Evolutionary conservation across 2,888 invertebrate species (phyloP).

Genomic region (Drosophila helvetica): DNA sequence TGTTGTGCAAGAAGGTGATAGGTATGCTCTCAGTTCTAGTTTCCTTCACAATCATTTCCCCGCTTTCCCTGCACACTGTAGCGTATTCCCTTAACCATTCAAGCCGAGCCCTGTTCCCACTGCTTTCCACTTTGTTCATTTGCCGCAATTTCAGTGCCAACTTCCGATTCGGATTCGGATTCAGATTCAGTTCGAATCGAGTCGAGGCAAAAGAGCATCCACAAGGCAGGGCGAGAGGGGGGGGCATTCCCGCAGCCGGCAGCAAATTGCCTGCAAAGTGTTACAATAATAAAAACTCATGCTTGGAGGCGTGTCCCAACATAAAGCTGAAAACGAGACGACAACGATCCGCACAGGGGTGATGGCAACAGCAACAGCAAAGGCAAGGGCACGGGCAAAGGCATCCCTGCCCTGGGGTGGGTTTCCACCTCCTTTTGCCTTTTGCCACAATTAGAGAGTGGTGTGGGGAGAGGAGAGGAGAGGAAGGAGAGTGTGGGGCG

Average conservation of each 20-base stretch:
- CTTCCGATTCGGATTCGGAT: conserved; percentile 20
- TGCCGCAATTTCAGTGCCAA: conserved; percentile 55
- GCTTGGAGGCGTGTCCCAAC: conserved; percentile 81
- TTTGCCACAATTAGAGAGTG: conserved; percentile 52
- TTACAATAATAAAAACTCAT: conserved; percentile 78
- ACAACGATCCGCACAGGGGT: conserved; percentile 35
- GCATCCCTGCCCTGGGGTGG: conserved; percentile 20
- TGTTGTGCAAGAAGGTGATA: background rate
- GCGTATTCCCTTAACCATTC: background rate
- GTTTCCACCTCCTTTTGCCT: conserved; percentile 1
- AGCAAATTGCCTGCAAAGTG: conserved; percentile 76
- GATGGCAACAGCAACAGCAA: conserved; percentile 6
- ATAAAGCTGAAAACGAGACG: conserved; percentile 75
- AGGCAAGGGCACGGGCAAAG: background rate
- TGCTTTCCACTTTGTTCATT: conserved; percentile 56
- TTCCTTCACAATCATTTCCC: background rate
- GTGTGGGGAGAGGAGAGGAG: conserved; percentile 1
- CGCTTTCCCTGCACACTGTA: background rate
- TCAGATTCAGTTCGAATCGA: conserved; percentile 9
- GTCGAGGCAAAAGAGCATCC: background rate
- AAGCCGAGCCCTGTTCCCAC: conserved; percentile 19
- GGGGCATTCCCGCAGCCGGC: conserved; percentile 61
- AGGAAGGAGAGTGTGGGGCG: conserved; percentile 15
- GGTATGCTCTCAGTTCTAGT: background rate
- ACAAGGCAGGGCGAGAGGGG: conserved; percentile 8